Conservation (phyloP, 2,797 vertebrate genomes). For the Hipposideros larvatus region DNA sequence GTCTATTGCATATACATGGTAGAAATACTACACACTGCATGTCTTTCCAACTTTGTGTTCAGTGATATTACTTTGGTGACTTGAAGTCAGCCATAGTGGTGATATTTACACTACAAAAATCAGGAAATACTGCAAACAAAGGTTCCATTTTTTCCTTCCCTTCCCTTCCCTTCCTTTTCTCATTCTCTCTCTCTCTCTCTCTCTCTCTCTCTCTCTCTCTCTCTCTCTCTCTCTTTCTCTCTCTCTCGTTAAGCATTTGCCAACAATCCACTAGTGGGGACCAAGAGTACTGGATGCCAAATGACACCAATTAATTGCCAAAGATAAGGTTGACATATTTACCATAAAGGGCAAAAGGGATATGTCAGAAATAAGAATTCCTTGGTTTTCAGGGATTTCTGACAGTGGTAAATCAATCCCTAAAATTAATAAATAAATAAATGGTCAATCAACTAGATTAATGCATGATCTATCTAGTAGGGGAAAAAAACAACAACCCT, state of each 20-base stretch:
- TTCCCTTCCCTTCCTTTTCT: not conserved
- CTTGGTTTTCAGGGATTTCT: not conserved
- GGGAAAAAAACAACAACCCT: not conserved
- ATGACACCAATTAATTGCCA: not conserved
- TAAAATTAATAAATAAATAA: not conserved
- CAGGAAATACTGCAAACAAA: not conserved
- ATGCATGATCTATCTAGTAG: not conserved
- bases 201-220: not conserved
- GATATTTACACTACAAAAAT: not conserved
- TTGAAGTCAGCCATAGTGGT: not conserved
- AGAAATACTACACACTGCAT: not conserved
- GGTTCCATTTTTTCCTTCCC: accelerated
- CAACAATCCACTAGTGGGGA: not conserved
- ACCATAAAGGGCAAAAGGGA: not conserved
- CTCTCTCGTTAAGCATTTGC: not conserved
- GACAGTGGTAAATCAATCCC: not conserved
- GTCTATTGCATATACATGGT: not conserved
- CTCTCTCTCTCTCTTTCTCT: not conserved
- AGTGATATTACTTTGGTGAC: not conserved
- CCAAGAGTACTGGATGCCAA: not conserved
- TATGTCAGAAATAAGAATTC: not conserved
- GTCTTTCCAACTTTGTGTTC: not conserved
- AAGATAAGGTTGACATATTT: not conserved
- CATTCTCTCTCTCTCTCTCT: too few species aligned
- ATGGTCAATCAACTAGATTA: not conserved